phyloP scores from a whole-genome alignment of 2,888 invertebrate genomes.

The Agrotis puta region DNA sequence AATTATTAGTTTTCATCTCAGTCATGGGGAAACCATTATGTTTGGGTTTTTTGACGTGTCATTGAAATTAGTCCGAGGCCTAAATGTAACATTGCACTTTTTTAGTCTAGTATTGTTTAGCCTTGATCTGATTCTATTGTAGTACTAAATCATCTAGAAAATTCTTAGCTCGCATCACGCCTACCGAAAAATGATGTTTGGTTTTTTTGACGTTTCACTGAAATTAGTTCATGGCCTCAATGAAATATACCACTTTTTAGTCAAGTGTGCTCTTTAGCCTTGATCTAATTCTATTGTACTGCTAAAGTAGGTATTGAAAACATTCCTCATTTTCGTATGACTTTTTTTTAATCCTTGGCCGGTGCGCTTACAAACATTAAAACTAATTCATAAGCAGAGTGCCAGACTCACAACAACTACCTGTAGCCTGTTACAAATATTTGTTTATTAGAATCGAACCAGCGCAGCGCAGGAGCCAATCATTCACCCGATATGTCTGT shows the following conservation, averaged over 20 bases:
- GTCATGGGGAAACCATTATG: neutral
- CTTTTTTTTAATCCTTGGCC: no score
- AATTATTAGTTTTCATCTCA: neutral
- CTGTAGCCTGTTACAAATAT: no score
- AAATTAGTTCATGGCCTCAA: conserved; percentile 1
- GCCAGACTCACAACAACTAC: no score
- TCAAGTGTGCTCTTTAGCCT: neutral
- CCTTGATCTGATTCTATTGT: conserved; percentile 3
- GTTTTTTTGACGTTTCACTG: conserved; percentile 6
- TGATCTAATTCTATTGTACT: conserved; percentile 3
- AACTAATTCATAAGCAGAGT: no score
- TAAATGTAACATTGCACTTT: neutral
- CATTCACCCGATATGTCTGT: no score
- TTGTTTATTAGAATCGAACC: no score
- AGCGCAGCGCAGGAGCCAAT: no score
- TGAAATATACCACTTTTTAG: neutral
- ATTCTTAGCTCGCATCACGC: no score
- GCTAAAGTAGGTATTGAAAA: neutral
- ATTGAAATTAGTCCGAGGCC: neutral
- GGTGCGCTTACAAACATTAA: no score
- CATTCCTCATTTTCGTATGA: neutral
- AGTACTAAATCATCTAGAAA: no score
- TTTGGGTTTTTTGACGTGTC: conserved; percentile 6
- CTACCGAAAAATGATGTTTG: neutral
- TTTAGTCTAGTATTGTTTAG: neutral